These are phyloP conservation scores for Aphelocoma californica DNA, from an alignment of 2,797 vertebrate genomes.

Conservation along the genomic window DNA sequence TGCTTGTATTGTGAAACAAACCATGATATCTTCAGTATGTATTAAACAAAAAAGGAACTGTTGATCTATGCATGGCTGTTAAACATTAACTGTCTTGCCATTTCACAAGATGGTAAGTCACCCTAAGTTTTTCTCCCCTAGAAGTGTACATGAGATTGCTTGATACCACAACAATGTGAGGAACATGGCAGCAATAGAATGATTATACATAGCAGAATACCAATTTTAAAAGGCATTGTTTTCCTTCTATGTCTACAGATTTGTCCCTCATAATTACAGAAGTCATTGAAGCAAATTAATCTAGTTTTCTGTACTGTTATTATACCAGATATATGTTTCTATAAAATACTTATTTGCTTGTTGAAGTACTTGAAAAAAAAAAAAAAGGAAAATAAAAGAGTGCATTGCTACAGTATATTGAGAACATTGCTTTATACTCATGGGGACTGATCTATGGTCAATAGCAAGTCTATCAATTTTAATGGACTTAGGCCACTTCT, in stretches of 20 bases:
- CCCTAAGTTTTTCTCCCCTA: background rate
- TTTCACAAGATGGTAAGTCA: background rate
- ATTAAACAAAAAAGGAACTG: background rate
- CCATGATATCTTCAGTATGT: background rate
- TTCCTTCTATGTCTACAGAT: background rate
- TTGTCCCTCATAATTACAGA: background rate
- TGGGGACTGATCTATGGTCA: background rate
- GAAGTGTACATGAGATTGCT: background rate
- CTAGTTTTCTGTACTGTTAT: background rate
- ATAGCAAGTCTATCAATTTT: background rate
- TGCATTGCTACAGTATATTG: background rate
- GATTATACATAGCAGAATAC: background rate
- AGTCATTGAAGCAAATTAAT: background rate
- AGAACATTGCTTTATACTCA: background rate
- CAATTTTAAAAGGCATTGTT: background rate
- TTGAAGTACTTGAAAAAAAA: background rate
- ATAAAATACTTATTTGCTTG: background rate
- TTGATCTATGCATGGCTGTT: background rate
- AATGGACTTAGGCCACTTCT: background rate
- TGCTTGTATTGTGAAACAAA: constrained; percentile 24
- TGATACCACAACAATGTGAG: background rate
- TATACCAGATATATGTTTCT: background rate
- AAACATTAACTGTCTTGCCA: constrained; percentile 10
- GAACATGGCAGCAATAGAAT: background rate
- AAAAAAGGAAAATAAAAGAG: background rate